phyloP scores from a whole-genome alignment of 2,113 vertebrate genomes.

The Ciconia boyciana region DNA sequence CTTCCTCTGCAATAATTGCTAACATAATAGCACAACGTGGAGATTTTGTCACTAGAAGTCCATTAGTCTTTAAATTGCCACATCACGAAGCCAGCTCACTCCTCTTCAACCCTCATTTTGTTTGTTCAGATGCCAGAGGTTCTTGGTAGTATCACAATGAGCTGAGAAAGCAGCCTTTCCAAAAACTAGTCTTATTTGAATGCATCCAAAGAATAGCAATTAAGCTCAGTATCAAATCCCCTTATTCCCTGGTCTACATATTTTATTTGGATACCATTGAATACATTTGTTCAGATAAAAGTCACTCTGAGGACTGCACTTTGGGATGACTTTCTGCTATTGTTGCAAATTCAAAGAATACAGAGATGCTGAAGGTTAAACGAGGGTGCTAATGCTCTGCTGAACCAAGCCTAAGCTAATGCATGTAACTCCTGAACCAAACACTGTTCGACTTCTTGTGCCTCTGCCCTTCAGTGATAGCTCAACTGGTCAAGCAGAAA shows the following conservation, averaged over 20 bases:
- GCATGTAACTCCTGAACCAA: neutral
- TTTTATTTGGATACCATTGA: neutral
- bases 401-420: neutral
- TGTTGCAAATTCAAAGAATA: neutral
- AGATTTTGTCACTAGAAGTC: neutral
- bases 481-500: neutral
- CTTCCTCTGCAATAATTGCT: slow-evolving; percentile 69
- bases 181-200: neutral
- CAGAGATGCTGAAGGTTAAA: neutral
- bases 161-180: neutral
- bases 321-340: neutral
- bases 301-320: neutral
- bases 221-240: neutral
- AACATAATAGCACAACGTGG: slow-evolving; percentile 34
- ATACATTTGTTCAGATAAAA: neutral
- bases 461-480: neutral
- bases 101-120: neutral
- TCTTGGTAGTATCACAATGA: neutral
- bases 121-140: neutral
- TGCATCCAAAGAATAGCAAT: neutral
- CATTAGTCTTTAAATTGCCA: slow-evolving; percentile 22
- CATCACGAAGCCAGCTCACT: neutral
- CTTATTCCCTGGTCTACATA: neutral
- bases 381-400: neutral
- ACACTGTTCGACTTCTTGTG: neutral